Evolutionary conservation across 2,113 vertebrate species (phyloP), one percentile per base, ranked within the genome.

Genomic region (Chauna torquata): DNA sequence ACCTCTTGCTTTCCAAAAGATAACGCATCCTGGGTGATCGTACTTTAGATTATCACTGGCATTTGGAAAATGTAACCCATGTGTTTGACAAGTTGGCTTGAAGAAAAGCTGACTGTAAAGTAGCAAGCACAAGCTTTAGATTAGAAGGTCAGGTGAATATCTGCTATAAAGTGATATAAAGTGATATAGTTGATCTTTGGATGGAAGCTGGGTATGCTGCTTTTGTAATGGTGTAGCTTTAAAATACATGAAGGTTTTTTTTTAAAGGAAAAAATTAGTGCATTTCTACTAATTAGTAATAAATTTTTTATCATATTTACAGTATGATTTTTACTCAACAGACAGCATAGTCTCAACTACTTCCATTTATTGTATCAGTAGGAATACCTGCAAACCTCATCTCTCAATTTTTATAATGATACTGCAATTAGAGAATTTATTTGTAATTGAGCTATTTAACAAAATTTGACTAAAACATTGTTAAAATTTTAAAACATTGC

Each of bases 111-210:
- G 78, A 69, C 94, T 95, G 45, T 79, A 86, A 94, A 91, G 79
- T 78, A 86, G 75, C 74, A 82, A 96, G 91, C 42, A 66, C 54
- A 94, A 95, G 88, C 83, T 93, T 94, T 82, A 89, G 96, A 96
- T 95, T 96, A 96, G 88, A 93, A 95, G 94, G 94, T 95, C 87
- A 92, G 89, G 70, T 80, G 92, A 95, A 96, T 82, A 94, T 70
- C 81, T 95, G 1, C 75, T 77, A 14, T 57, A 80, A 84, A 91
- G 16, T 50, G 55, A 88, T 77, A 14, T 57, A 80, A 84, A 91
- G 16, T 50, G 55, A 88, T 93, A 61, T 38, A 82, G 54, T 8
- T 87, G 88, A 92, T 89, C 70, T 58, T 17, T 0, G 1, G n/a
- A 66, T 86, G 38, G 86, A 94, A 85, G 47, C 36, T 1, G 4